These are phyloP conservation scores for Cheilosia impressa DNA, from an alignment of 2,888 invertebrate species.

Conservation along the genomic window DNA sequence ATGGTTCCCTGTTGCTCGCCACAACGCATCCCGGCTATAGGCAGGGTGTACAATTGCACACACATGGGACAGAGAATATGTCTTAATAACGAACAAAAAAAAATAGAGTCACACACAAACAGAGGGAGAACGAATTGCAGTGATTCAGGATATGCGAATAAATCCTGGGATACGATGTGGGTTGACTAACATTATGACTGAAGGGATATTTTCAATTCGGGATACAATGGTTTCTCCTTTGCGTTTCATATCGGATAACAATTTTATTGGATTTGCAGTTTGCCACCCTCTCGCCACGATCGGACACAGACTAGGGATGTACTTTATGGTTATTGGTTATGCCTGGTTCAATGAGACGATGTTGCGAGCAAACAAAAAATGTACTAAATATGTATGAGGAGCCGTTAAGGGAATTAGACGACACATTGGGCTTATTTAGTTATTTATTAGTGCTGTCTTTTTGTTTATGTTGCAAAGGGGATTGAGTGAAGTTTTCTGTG, in stretches of 20 bases:
- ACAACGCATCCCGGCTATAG: conserved; percentile 1
- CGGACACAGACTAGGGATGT: background rate
- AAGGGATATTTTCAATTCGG: conserved; percentile 48
- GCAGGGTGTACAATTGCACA: conserved; percentile 18
- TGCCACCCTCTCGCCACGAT: conserved; percentile 52
- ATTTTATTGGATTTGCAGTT: conserved; percentile 74
- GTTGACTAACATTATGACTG: conserved; percentile 60
- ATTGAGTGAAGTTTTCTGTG: background rate
- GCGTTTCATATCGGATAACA: conserved; percentile 70
- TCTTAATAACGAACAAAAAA: conserved; percentile 61
- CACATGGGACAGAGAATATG: conserved; percentile 45
- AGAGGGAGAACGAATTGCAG: conserved; percentile 61
- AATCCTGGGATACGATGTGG: conserved; percentile 32
- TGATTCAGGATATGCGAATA: conserved; percentile 70
- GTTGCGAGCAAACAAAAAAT: conserved; percentile 49
- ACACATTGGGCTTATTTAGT: conserved; percentile 71
- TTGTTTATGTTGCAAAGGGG: background rate
- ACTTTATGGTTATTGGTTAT: background rate
- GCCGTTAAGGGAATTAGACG: conserved; percentile 70
- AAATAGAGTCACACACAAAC: conserved; percentile 1
- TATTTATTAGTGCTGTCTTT: conserved; percentile 62
- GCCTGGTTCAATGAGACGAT: conserved; percentile 35
- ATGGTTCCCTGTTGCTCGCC: conserved; percentile 11
- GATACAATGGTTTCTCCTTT: conserved; percentile 31
- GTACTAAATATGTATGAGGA: conserved; percentile 65